Conservation (phyloP, 2,797 vertebrate genomes). For the Australoheros facetus region DNA sequence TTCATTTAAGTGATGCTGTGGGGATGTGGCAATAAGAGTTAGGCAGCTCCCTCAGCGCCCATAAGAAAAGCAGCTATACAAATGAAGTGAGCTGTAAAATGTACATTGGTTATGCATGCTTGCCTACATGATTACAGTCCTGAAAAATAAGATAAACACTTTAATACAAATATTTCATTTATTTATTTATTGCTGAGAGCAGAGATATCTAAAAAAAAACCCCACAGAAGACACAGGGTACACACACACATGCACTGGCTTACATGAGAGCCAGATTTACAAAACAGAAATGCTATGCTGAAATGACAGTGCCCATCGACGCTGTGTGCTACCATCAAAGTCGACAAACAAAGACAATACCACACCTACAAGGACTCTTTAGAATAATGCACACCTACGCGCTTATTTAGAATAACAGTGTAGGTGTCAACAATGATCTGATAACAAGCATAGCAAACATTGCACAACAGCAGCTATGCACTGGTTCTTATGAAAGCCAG, state of each 20-base stretch:
- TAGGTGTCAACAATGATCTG: background rate
- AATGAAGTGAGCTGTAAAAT: background rate
- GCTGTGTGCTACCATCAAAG: background rate
- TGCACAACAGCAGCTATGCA: background rate
- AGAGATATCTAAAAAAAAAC: background rate
- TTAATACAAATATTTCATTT: background rate
- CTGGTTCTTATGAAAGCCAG: background rate
- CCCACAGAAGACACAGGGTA: background rate
- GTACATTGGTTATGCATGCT: background rate
- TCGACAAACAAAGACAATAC: background rate
- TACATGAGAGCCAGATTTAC: background rate
- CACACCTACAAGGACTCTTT: background rate
- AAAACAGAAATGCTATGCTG: background rate
- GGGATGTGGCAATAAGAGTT: no score
- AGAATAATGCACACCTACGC: background rate
- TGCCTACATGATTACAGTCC: background rate
- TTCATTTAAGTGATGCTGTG: no score
- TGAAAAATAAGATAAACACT: background rate
- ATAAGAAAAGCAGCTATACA: background rate
- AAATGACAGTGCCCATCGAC: background rate
- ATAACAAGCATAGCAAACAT: background rate
- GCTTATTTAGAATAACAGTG: background rate
- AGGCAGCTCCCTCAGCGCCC: no score
- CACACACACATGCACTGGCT: background rate
- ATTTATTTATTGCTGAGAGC: no score